Conservation (phyloP, 2,113 vertebrate species). For the Cephalopterus ornatus region DNA sequence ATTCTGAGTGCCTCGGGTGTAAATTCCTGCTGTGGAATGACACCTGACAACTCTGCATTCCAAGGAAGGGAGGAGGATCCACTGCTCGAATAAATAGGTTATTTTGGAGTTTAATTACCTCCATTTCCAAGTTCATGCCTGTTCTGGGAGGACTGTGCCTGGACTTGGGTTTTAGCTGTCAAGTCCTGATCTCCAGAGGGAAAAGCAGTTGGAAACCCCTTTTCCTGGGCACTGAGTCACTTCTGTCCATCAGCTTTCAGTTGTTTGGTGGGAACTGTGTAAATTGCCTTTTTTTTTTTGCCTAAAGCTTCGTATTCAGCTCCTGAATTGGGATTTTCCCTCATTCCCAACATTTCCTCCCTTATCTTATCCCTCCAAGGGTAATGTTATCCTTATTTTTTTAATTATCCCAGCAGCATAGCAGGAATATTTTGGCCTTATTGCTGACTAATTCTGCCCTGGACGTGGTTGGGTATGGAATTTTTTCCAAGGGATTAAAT, state of each 20-base stretch:
- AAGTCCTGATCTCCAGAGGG: background rate
- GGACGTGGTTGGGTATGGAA: background rate
- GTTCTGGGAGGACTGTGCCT: background rate
- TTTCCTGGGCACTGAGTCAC: background rate
- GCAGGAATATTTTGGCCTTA: background rate
- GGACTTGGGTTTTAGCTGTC: background rate
- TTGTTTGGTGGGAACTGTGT: background rate
- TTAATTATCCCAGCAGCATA: background rate
- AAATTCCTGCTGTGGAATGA: background rate
- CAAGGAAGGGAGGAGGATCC: background rate
- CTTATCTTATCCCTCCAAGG: background rate
- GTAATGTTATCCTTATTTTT: background rate
- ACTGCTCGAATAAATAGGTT: background rate
- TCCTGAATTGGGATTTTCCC: background rate
- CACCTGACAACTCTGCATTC: accelerated
- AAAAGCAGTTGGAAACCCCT: background rate
- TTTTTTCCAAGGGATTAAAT: background rate
- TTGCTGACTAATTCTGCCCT: background rate
- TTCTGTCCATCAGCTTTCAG: background rate
- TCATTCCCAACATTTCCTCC: background rate
- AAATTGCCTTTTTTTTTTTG: background rate
- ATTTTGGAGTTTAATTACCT: background rate
- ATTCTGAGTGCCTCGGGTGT: background rate
- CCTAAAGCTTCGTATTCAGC: background rate
- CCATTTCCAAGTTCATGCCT: background rate